Conservation (phyloP, 2,797 vertebrate genomes). For the Nannoperca australis region DNA sequence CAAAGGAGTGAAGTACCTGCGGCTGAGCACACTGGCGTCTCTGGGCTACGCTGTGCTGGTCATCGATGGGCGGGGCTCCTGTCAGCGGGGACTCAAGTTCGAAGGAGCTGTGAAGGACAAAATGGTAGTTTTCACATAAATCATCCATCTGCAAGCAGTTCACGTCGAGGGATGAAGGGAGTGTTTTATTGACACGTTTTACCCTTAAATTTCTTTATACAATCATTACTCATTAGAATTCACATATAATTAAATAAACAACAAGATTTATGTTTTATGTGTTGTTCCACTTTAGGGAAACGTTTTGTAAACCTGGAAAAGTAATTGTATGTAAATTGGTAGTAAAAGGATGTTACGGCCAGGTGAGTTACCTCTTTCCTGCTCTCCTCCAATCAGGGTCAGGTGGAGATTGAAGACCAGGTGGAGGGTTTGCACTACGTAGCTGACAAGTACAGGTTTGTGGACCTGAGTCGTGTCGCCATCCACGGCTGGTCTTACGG, state of each 20-base stretch:
- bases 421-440: constrained; percentile 95
- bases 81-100: constrained; percentile 94
- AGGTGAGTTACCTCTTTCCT: not conserved
- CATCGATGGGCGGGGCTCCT: constrained; percentile 94
- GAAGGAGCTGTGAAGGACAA: constrained; percentile 96
- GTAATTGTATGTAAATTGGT: not conserved
- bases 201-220: not conserved
- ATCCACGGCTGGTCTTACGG: constrained; percentile 98
- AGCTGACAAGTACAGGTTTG: constrained; percentile 93
- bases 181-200: not conserved
- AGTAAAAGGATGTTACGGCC: not conserved
- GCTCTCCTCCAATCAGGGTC: constrained; percentile 84
- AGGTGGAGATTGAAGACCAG: constrained; percentile 98
- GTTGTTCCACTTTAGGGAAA: not conserved
- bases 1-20: constrained; percentile 96
- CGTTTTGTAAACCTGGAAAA: not conserved
- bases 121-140: constrained; percentile 86
- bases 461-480: constrained; percentile 94
- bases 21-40: constrained; percentile 92
- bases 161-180: too few relatives aligned
- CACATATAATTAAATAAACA: too few relatives aligned
- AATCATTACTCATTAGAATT: not conserved
- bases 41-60: constrained; percentile 95
- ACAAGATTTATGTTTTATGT: not conserved
- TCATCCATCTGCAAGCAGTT: not conserved